phyloP scores from a whole-genome alignment of 2,113 vertebrate species.

The Sterrhoptilus dennistouni region DNA sequence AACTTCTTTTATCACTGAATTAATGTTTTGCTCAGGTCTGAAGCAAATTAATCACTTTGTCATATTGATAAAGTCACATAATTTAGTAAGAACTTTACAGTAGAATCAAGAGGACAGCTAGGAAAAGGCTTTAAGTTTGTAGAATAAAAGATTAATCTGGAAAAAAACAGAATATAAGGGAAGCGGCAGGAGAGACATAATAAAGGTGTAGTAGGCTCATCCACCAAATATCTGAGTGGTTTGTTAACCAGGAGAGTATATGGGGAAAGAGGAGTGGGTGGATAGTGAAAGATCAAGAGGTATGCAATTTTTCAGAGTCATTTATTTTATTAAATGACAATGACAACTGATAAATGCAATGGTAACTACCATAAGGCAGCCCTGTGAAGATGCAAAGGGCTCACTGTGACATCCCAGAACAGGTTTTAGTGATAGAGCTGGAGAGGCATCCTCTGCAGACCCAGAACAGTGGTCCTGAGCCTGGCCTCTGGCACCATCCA shows the following conservation, averaged over 20 bases:
- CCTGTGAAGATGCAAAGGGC: neutral
- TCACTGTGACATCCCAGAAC: neutral
- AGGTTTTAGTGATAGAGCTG: neutral
- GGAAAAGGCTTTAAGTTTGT: neutral
- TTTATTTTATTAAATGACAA: neutral
- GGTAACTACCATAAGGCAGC: neutral
- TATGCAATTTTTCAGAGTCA: accelerated
- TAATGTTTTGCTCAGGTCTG: neutral
- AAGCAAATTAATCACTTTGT: neutral
- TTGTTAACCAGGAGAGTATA: neutral
- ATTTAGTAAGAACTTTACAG: neutral
- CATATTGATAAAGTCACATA: neutral
- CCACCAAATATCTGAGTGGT: neutral
- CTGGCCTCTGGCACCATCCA: neutral
- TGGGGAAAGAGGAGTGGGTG: neutral
- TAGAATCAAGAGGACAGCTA: neutral
- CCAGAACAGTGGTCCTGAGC: neutral
- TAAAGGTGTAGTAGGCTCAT: neutral
- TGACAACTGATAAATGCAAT: neutral
- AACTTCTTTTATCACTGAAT: neutral
- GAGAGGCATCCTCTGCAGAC: neutral
- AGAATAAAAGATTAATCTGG: neutral
- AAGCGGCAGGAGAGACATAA: neutral
- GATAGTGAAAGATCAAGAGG: neutral
- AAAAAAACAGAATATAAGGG: accelerated